A percentile compares a stretch with the other conserved stretches of the same genome.
These are phyloP conservation scores for Helostoma temminkii DNA, from an alignment of 2,797 vertebrate genomes.

Conservation along the genomic window DNA sequence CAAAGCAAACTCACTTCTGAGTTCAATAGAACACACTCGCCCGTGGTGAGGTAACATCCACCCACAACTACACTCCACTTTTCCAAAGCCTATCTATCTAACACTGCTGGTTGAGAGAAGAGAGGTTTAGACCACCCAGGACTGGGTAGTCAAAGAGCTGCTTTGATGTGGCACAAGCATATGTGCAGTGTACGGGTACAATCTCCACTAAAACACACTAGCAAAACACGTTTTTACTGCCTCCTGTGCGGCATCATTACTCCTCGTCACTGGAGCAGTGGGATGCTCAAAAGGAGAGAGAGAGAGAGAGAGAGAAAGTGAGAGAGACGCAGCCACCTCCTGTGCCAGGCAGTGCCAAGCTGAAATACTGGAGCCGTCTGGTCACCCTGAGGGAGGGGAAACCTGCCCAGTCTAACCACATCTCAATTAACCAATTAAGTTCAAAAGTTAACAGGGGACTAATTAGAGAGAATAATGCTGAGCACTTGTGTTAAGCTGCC, in stretches of 20 bases:
- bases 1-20: constrained; percentile 74
- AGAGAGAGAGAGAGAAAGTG: constrained; percentile 36
- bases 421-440: constrained; percentile 83
- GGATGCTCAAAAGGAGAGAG: constrained; percentile 63
- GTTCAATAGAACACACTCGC: constrained; percentile 61
- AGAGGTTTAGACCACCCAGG: constrained; percentile 82
- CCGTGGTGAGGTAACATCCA: constrained; percentile 73
- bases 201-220: constrained; percentile 77
- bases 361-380: constrained; percentile 76
- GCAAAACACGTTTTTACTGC: constrained; percentile 78
- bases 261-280: constrained; percentile 65
- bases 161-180: constrained; percentile 84
- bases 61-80: constrained; percentile 66
- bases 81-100: constrained; percentile 62
- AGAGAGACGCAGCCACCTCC: constrained; percentile 66
- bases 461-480: constrained; percentile 77
- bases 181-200: constrained; percentile 77
- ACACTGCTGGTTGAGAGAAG: constrained; percentile 57
- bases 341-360: constrained; percentile 72
- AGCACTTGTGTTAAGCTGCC: constrained; percentile 66
- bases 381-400: constrained; percentile 75
- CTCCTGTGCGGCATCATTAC: constrained; percentile 78
- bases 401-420: constrained; percentile 78
- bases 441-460: constrained; percentile 81
- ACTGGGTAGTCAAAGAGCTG: constrained; percentile 63